Base-by-base conservation (phyloP, 2,797 vertebrate genomes). In the Enteromius paludinosus region DNA sequence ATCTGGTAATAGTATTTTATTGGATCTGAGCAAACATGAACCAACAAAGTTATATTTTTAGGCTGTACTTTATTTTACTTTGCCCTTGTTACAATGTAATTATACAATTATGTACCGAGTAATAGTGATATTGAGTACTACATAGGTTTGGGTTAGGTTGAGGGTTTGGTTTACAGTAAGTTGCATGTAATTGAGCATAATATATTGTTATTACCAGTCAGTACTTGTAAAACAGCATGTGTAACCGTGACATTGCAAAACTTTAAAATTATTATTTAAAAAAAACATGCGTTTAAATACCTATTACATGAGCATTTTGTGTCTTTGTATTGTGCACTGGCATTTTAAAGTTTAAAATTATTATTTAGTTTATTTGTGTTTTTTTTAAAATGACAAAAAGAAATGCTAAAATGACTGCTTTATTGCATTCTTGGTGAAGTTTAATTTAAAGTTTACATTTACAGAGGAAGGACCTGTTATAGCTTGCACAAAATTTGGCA, bases 401-500 rank as follows among this genome's bases (percentile, higher is more conserved):
- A n/a, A 49, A 28, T 3, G 4, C 18, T 71, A 14, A 30, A 28
- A 52, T 14, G 3, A 15, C 33, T 14, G 2, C 52, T n/a, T 52
- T 52, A 35, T 54, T n/a, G 14, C 47, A 49, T 1, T 1, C 47
- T 54, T 73, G 47, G 11, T 35, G 33, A 54, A 54, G 69, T 47
- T 49, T 11, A 9, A 70, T 49, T 30, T 30, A 54, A 54, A 54
- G n/a, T 59, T 59, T 23, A 59, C 54, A 12, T 59, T 25, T 59
- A 25, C 33, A 38, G 9, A 49, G 47, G 25, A 45, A 47, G 3
- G 47, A 74, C 79, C 47, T 75, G 61, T 75, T 45, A 30, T 82
- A 61, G 56, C 80, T 43, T 75, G 71, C 47, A 41, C 45, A 56
- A 82, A 81, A 74, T 80, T 38, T 35, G 74, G 77, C 84, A 81